phyloP scores from a whole-genome alignment of 2,797 vertebrate genomes.

The Girardinus metallicus region DNA sequence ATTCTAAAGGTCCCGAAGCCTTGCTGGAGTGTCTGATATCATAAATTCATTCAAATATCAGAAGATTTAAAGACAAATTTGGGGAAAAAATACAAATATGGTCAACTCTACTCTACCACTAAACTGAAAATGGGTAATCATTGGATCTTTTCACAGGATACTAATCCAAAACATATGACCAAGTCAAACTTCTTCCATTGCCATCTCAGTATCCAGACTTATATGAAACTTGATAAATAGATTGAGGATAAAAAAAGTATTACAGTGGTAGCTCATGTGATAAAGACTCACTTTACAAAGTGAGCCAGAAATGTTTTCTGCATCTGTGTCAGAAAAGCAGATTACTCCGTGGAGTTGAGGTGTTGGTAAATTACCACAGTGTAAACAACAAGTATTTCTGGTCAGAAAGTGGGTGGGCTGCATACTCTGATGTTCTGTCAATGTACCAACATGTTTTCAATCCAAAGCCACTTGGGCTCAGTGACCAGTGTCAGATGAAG shows the following conservation, averaged over 20 bases:
- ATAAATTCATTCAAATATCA: neutral
- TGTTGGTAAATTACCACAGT: constrained; percentile 26
- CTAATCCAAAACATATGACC: neutral
- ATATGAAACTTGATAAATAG: neutral
- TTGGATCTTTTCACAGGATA: neutral
- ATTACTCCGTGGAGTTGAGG: constrained; percentile 4
- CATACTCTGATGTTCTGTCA: constrained; percentile 27
- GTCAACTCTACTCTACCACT: neutral
- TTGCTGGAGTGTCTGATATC: neutral
- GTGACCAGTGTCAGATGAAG: constrained; percentile 36
- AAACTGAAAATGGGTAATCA: neutral
- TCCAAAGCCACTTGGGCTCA: constrained; percentile 36
- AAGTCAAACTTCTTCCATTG: neutral
- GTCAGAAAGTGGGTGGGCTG: constrained; percentile 23
- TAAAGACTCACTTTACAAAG: neutral
- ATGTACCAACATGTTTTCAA: constrained; percentile 38
- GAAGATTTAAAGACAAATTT: neutral
- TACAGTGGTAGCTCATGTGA: neutral
- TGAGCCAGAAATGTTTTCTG: neutral
- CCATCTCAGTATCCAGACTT: neutral
- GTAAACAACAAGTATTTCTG: constrained; percentile 48
- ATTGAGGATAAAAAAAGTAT: neutral
- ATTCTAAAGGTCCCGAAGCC: neutral
- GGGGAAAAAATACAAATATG: neutral
- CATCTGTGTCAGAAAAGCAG: neutral